phyloP scores from a whole-genome alignment of 2,888 invertebrate species.

The Oxystoma pomonae region DNA sequence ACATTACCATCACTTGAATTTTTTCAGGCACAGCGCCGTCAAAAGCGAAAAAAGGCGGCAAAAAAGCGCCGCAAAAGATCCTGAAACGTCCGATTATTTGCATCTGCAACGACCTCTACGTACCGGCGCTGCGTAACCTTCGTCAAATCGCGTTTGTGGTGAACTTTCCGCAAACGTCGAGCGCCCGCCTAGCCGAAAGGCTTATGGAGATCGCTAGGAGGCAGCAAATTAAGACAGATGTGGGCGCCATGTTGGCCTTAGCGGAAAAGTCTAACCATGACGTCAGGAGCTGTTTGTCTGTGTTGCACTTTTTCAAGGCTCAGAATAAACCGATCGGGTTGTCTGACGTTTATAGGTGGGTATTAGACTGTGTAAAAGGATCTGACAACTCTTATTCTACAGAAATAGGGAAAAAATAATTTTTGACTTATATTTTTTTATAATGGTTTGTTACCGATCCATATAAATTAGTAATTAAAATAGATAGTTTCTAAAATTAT shows the following conservation, averaged over 20 bases:
- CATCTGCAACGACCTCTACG: conserved; percentile 94
- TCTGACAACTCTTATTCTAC: too few species aligned
- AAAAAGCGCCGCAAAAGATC: conserved; percentile 54
- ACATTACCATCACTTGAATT: too few species aligned
- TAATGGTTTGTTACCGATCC: too few species aligned
- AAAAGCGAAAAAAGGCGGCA: conserved; percentile 47
- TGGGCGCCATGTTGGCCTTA: conserved; percentile 67
- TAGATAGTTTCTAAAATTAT: too few species aligned
- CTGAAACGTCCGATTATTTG: conserved; percentile 89
- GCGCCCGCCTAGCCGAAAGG: conserved; percentile 56
- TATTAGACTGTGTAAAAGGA: too few species aligned
- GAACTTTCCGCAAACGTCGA: conserved; percentile 60
- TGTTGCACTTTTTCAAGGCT: conserved; percentile 62
- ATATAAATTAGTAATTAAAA: too few species aligned
- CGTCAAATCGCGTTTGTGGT: conserved; percentile 74
- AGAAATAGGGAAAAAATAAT: too few species aligned
- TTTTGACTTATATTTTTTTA: too few species aligned
- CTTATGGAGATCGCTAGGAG: conserved; percentile 63
- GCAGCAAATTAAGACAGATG: conserved; percentile 66
- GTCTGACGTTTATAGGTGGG: conserved; percentile 51
- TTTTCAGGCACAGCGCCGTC: conserved; percentile 41
- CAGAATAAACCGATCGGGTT: conserved; percentile 47
- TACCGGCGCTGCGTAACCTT: conserved; percentile 77
- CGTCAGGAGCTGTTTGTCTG: conserved; percentile 86
- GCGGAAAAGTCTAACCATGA: conserved; percentile 85